A percentile compares a stretch with the other conserved stretches of the same genome.
Evolutionary conservation across 2,888 invertebrate genomes (phyloP).

Genomic region (Napeogenes sylphis): DNA sequence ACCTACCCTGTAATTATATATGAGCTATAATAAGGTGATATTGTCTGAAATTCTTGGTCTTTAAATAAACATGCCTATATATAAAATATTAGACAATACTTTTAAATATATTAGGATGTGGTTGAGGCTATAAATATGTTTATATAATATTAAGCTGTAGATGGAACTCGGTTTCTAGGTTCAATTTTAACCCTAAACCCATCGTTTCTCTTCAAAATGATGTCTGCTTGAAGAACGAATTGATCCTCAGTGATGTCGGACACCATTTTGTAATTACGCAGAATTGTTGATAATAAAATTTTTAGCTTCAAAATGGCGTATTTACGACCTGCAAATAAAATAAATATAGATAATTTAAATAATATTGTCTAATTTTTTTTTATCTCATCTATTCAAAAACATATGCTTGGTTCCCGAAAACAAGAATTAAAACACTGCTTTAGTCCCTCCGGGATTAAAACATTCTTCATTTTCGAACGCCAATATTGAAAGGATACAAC

Average conservation of each 20-base stretch:
- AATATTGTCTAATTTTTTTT: no score
- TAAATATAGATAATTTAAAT: not conserved
- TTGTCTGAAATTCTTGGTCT: no score
- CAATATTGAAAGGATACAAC: no score
- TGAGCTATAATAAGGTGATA: no score
- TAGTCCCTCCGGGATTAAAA: no score
- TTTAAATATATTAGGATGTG: not conserved
- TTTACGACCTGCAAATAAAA: constrained; percentile 78
- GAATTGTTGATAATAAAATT: constrained; percentile 83
- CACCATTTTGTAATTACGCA: constrained; percentile 81
- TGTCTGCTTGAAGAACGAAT: constrained; percentile 83
- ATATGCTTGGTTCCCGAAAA: no score
- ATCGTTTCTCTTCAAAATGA: constrained; percentile 84
- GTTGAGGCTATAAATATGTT: not conserved
- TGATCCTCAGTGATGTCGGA: constrained; percentile 81
- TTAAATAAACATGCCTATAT: no score
- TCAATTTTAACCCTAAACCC: constrained; percentile 84
- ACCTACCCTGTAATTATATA: no score
- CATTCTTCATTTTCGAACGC: no score
- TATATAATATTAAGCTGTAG: constrained; percentile 29
- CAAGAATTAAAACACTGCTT: no score
- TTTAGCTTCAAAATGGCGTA: constrained; percentile 89
- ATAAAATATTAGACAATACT: no score
- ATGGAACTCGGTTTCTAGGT: constrained; percentile 71
- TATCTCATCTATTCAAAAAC: no score